Evolutionary conservation across 2,888 invertebrate genomes (phyloP).

Genomic region (Synanthedon formicaeformis): DNA sequence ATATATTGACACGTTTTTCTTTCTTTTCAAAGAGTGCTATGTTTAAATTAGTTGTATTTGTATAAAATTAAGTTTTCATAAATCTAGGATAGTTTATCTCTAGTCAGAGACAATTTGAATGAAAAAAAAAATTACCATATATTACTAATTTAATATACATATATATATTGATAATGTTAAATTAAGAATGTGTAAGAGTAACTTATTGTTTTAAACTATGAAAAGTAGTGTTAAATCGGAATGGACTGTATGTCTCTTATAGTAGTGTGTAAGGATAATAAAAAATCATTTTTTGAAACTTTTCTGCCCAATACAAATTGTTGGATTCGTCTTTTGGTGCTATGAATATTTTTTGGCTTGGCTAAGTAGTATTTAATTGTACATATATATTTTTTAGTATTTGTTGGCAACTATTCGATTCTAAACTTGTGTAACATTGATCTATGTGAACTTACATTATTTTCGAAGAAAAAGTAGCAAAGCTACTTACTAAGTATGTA

Average conservation of each 20-base stretch:
- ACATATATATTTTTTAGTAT: slow-evolving; percentile 37
- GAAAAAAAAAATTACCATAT: slow-evolving; percentile 63
- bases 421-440: slow-evolving; percentile 14
- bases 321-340: slow-evolving; percentile 61
- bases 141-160: slow-evolving; percentile 40
- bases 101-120: slow-evolving; percentile 63
- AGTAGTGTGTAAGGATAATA: slow-evolving; percentile 8
- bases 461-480: slow-evolving; percentile 5
- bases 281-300: slow-evolving; percentile 37
- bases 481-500: slow-evolving; percentile 4
- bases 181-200: slow-evolving; percentile 51
- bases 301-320: slow-evolving; percentile 54
- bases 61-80: slow-evolving; percentile 35
- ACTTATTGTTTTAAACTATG: slow-evolving; percentile 51
- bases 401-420: slow-evolving; percentile 56
- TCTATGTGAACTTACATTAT: slow-evolving; percentile 1
- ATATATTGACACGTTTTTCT: slow-evolving; percentile 28
- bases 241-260: slow-evolving; percentile 41
- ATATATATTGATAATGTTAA: slow-evolving; percentile 44
- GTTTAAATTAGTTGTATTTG: slow-evolving; percentile 24
- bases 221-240: slow-evolving; percentile 36
- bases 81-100: slow-evolving; percentile 60
- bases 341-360: slow-evolving; percentile 61
- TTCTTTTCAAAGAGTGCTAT: slow-evolving; percentile 31
- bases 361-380: slow-evolving; percentile 53